Evolutionary conservation across 2,797 vertebrate genomes (phyloP).

Genomic region (Glyptemys insculpta): DNA sequence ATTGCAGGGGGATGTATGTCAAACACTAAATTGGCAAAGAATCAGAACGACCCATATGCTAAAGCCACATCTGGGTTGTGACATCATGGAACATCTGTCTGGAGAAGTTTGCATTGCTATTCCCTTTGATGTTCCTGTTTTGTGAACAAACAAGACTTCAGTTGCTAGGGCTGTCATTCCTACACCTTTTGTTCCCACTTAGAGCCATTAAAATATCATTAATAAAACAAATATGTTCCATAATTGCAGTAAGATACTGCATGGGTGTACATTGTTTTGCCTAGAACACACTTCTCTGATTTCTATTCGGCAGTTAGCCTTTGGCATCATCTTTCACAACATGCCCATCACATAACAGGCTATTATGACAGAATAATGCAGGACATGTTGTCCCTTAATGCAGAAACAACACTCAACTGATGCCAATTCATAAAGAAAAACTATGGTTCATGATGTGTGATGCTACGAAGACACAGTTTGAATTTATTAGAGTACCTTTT

Average conservation of each 20-base stretch:
- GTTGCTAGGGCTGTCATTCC: neutral
- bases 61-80: neutral
- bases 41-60: neutral
- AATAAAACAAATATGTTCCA: neutral
- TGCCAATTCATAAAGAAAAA: neutral
- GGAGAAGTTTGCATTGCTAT: neutral
- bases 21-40: neutral
- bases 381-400: fast-evolving
- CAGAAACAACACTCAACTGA: neutral
- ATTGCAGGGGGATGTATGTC: neutral
- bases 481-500: neutral
- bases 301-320: slow-evolving; percentile 6
- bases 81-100: neutral
- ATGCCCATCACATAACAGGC: neutral
- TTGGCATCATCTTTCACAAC: neutral
- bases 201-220: slow-evolving; percentile 2
- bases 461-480: neutral
- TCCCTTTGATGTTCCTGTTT: neutral
- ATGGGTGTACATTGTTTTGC: neutral
- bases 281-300: neutral
- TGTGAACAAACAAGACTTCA: neutral
- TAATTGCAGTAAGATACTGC: neutral
- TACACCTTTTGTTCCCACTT: neutral
- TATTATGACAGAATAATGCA: neutral
- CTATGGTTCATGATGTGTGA: neutral